These are phyloP conservation scores for Arion vulgaris DNA, from an alignment of 1,140 invertebrate genomes.

Conservation along the genomic window DNA sequence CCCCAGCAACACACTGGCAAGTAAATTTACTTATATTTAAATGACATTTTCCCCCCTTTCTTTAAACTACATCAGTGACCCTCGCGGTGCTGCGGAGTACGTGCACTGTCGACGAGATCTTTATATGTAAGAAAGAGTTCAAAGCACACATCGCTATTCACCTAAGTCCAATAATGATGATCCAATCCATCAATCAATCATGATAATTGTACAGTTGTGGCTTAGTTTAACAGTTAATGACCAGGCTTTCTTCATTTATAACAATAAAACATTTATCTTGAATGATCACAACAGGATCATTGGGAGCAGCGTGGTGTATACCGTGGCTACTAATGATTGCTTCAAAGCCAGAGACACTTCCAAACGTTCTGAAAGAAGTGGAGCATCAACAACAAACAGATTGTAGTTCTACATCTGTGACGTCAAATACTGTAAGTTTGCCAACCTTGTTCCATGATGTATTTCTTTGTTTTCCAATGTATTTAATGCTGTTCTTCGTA, in stretches of 20 bases:
- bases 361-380: not conserved
- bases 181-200: too few species aligned
- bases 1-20: too few species aligned
- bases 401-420: not conserved
- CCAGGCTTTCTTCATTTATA: too few species aligned
- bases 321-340: not conserved
- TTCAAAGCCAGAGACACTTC: not conserved
- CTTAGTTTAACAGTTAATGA: not conserved
- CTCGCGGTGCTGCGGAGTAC: too few species aligned
- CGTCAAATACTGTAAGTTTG: not conserved
- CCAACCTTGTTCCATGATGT: too few species aligned
- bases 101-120: not conserved
- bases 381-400: not conserved
- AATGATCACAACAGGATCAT: not conserved
- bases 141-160: too few species aligned
- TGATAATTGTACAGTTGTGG: not conserved
- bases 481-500: too few species aligned
- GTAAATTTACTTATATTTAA: too few species aligned
- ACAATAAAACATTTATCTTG: not conserved
- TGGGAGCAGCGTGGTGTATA: slow-evolving; percentile 2
- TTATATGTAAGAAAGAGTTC: not conserved
- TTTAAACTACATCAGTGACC: too few species aligned
- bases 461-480: too few species aligned
- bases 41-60: too few species aligned
- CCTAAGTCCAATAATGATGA: too few species aligned